These are phyloP conservation scores for Harpegnathos saltator DNA, from an alignment of 1,140 invertebrate species.

Conservation along the genomic window DNA sequence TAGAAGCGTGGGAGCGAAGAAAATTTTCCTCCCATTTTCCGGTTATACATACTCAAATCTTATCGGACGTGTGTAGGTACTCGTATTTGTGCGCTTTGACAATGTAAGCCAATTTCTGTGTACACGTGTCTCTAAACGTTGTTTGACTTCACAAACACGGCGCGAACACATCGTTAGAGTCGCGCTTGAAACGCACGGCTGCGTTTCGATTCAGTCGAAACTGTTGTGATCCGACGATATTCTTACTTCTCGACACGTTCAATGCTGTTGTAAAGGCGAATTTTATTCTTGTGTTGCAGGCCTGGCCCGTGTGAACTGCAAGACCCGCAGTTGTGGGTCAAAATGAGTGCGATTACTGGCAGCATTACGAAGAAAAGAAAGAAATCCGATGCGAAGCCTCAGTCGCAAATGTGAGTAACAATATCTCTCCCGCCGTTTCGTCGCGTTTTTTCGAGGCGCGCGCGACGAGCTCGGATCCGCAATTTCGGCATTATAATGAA, in stretches of 20 bases:
- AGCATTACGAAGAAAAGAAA: conserved; percentile 92
- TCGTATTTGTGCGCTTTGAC: neutral
- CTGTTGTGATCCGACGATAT: neutral
- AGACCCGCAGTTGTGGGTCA: conserved; percentile 91
- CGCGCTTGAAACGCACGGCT: neutral
- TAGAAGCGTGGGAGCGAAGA: too few species aligned
- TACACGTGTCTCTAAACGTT: neutral
- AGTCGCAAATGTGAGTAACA: conserved; percentile 92
- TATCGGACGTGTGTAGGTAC: too few species aligned
- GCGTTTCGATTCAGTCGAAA: neutral
- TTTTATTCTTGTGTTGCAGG: conserved; percentile 85
- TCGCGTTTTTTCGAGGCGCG: conserved; percentile 2
- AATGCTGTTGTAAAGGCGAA: conserved; percentile 36
- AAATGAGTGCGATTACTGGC: conserved; percentile 93
- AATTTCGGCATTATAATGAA: conserved; percentile 11
- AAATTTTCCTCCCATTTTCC: too few species aligned
- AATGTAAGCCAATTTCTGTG: neutral
- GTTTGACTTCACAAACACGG: neutral
- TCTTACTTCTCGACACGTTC: neutral
- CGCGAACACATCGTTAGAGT: neutral
- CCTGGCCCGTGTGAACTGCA: conserved; percentile 93
- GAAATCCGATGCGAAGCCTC: conserved; percentile 93
- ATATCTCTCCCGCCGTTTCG: conserved; percentile 40
- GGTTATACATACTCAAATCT: too few species aligned
- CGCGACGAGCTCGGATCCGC: conserved; percentile 21